Base-by-base conservation (phyloP, 2,113 vertebrate genomes). In the Sisor rabdophorus region DNA sequence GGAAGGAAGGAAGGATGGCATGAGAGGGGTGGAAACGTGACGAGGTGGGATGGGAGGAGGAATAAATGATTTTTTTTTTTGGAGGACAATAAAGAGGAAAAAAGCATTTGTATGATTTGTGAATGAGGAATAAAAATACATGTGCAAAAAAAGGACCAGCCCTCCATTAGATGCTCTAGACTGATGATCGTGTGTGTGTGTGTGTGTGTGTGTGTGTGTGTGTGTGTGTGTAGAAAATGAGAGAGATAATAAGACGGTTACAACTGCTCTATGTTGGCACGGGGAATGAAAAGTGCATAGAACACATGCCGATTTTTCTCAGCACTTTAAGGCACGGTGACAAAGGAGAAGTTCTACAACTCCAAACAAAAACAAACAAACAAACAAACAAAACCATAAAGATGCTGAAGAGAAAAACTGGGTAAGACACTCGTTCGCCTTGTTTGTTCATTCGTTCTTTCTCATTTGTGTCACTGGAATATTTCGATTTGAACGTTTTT, bases 141-240 rank as follows among this genome's bases (percentile, higher is more conserved):
- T 19, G 56, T 70, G 71, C 54, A 24, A 44, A 44, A 44, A 61
- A 72, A 85, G 77, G 80, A 73, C 82, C 84, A 75, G 80, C 84
- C 69, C 80, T 79, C 69, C 73, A 60, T 32, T 32, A 47, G 63
- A n/a, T 64, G 28, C 75, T 71, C n/a, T 11, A 65, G 63, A 22
- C 40, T 15, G 2, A 22, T 40, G 52, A n/a, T 8, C 15, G 13
- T 61, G 56, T 61, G 56, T 76, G 50, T 76, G 32, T 55, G 54
- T 54, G 76, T 30, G 59, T 77, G 7, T 58, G 32, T 59, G 74
- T 56, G 36, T 69, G 54, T 77, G 63, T 58, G 63, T 58, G 63
- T 59, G 63, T 50, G 53, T 56, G 40, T 44, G 36, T 50, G 75
- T 20, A 20, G 6, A 30, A 44, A 36, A 22, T 22, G 75, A 54